Percentiles rank a stretch among this genome's conserved stretches.
Evolutionary conservation across 2,888 invertebrate genomes (phyloP).

Genomic region (Corythucha ciliata): DNA sequence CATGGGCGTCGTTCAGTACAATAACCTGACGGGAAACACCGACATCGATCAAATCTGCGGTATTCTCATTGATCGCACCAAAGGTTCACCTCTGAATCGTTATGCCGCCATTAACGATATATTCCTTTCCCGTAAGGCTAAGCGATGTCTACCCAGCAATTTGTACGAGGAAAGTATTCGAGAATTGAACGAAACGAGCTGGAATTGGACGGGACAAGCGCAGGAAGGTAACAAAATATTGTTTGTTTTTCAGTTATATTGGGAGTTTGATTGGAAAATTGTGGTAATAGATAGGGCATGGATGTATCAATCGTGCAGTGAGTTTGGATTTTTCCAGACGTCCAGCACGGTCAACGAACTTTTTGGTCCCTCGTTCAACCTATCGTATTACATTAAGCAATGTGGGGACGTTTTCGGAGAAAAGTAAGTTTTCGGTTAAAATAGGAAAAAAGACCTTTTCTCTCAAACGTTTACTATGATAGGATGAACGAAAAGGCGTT

Average conservation of each 20-base stretch:
- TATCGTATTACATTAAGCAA: conserved; percentile 68
- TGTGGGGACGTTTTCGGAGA: conserved; percentile 75
- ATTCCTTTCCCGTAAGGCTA: conserved; percentile 53
- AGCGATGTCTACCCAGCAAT: conserved; percentile 75
- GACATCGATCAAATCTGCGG: conserved; percentile 74
- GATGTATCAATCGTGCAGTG: conserved; percentile 92
- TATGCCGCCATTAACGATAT: conserved; percentile 65
- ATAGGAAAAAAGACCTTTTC: too few relatives aligned
- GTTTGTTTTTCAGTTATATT: too few relatives aligned
- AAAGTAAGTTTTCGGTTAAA: too few relatives aligned
- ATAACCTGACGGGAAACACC: conserved; percentile 82
- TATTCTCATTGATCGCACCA: conserved; percentile 56
- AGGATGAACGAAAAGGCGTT: conserved; percentile 53
- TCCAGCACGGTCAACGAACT: conserved; percentile 54
- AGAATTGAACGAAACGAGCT: conserved; percentile 55
- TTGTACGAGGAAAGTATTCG: conserved; percentile 67
- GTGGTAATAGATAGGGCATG: too few relatives aligned
- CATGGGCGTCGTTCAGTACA: conserved; percentile 88
- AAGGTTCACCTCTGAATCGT: conserved; percentile 45
- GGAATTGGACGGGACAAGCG: conserved; percentile 45
- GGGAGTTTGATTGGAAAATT: too few relatives aligned
- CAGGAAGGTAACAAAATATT: too few relatives aligned
- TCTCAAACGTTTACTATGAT: too few relatives aligned
- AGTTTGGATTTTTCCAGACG: conserved; percentile 92
- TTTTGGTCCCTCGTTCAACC: conserved; percentile 67